Evolutionary conservation across 35 echinoderm and acorn worm species (phyloP).

Genomic region (Apostichopus parvimensis): DNA sequence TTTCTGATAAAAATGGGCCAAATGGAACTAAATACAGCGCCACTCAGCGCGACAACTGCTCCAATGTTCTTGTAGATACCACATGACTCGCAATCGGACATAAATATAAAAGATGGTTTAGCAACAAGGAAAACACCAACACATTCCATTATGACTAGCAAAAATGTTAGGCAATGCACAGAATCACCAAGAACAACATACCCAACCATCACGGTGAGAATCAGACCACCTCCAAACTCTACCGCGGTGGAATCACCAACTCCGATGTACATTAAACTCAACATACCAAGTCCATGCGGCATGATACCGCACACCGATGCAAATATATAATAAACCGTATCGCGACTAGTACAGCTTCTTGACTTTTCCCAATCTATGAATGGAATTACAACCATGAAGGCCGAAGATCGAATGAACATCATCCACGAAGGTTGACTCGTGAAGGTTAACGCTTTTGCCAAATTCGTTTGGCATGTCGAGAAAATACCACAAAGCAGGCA

Average conservation of each 20-base stretch:
- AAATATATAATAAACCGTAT: background rate
- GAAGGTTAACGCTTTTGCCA: background rate
- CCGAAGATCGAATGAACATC: background rate
- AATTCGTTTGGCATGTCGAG: background rate
- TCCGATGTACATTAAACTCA: background rate
- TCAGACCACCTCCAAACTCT: background rate
- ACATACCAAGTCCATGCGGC: background rate
- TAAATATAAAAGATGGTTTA: background rate
- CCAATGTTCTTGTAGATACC: background rate
- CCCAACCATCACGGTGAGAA: background rate
- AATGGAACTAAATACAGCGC: background rate
- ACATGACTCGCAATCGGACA: background rate
- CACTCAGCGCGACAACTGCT: background rate
- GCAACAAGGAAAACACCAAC: background rate
- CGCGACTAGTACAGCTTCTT: background rate
- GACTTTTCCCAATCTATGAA: background rate
- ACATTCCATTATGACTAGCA: background rate
- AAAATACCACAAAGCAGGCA: background rate
- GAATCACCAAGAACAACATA: background rate
- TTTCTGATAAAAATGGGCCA: background rate
- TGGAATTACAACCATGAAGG: background rate
- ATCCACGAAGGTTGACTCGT: background rate
- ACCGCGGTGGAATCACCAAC: constrained; percentile 6
- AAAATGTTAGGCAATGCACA: background rate
- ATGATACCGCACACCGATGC: background rate